These are phyloP conservation scores for Anguilla obscura DNA, from an alignment of 2,797 vertebrate species.

Conservation along the genomic window DNA sequence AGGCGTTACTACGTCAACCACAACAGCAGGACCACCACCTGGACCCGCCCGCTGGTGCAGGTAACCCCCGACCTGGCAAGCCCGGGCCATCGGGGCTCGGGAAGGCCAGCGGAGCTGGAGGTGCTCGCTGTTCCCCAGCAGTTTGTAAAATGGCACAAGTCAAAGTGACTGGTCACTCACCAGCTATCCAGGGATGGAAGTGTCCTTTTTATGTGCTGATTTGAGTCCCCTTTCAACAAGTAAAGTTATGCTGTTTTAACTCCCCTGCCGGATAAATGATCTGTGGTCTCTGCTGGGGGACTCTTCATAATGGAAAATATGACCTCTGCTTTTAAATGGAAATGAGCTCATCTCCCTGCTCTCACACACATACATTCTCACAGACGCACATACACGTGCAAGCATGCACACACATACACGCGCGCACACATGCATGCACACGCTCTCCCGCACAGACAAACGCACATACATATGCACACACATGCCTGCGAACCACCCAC, in stretches of 20 bases:
- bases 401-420: not conserved
- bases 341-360: not conserved
- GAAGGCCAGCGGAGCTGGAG: not conserved
- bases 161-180: not conserved
- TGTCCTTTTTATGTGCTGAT: not conserved
- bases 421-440: not conserved
- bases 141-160: not conserved
- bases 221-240: not conserved
- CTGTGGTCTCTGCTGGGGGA: not conserved
- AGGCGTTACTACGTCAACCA: conserved; percentile 91
- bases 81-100: too few species aligned
- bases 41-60: conserved; percentile 86
- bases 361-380: not conserved
- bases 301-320: not conserved
- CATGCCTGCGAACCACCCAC: too few species aligned
- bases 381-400: not conserved
- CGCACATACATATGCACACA: too few species aligned
- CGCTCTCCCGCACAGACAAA: not conserved
- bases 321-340: not conserved
- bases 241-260: not conserved
- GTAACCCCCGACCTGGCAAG: conserved; percentile 55
- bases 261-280: not conserved
- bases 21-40: conserved; percentile 87
- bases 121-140: not conserved
- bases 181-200: not conserved